These are phyloP conservation scores for Thelaira solivaga DNA, from an alignment of 2,888 invertebrate species.

Conservation along the genomic window DNA sequence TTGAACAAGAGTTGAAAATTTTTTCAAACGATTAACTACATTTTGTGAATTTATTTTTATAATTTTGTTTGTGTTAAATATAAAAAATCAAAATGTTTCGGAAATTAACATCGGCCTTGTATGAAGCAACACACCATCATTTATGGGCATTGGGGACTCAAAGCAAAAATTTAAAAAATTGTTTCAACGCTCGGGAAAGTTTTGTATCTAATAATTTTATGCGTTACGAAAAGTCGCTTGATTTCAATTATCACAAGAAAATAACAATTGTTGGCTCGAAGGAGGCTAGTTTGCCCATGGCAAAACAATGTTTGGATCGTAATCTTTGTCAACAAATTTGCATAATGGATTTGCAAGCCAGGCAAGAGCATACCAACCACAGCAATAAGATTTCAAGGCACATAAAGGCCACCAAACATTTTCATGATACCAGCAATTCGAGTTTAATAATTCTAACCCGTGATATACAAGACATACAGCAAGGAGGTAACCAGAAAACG, in stretches of 20 bases:
- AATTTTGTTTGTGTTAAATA: background rate
- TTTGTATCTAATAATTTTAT: background rate
- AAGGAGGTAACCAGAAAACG: background rate
- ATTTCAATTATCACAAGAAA: background rate
- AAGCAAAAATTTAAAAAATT: background rate
- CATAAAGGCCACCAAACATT: conserved; percentile 36
- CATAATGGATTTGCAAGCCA: conserved; percentile 31
- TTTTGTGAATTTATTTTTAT: background rate
- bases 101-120: conserved; percentile 44
- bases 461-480: conserved; percentile 28
- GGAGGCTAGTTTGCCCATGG: conserved; percentile 8
- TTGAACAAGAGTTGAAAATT: background rate
- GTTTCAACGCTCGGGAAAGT: background rate
- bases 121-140: conserved; percentile 43
- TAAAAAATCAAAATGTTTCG: conserved; percentile 46
- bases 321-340: conserved; percentile 44
- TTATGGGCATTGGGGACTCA: background rate
- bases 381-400: background rate
- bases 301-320: conserved; percentile 26
- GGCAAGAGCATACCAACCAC: background rate
- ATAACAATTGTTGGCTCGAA: conserved; percentile 31
- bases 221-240: background rate
- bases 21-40: background rate
- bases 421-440: conserved; percentile 40
- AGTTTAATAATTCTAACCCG: conserved; percentile 43